Base-by-base conservation (phyloP, 1,140 invertebrate species). In the Tetragnatha versicolor region DNA sequence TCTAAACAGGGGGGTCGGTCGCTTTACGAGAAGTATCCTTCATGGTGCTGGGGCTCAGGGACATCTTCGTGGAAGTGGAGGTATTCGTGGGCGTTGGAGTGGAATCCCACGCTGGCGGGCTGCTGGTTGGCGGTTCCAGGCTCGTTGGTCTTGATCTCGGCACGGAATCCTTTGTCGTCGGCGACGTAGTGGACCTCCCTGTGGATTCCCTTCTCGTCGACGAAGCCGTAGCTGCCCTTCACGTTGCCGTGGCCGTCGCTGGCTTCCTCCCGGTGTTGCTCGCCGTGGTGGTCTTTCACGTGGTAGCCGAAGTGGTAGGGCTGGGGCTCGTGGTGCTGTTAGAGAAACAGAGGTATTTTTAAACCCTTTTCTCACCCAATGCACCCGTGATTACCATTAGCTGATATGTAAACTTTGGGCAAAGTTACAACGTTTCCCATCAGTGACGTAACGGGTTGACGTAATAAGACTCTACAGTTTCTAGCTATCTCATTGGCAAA, bases 101-200 rank as follows among this genome's bases (percentile, higher is more conserved):
- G 58, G 58, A 75, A 75, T 33, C 70, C 70, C 35, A 72, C 78
- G 22, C 53, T 60, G 22, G 79, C 79, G 31, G 79, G 79, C 14
- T 80, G 60, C n/a, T 80, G 79, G 51, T 76, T 80, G 49, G 79
- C 60, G n/a, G 81, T 82, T 31, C 82, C 82, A 22, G 80, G 82
- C 42, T 82, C 82, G 35, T 82, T 82, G 70, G 79, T 82, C 29
- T 76, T 80, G 33, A 82, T 81, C 22, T 78, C 65, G 42, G 82
- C 82, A 1, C 80, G 31, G 80, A 82, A 82, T 17, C 82, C 82
- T 53, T 66, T 68, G 7, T 82, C 73, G 49, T 83, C 82, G 42
- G 82, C 82, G 31, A 76, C 68, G 73, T 83, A 83, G 14, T 81
- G 72, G 12, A 83, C 82, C 27, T 79, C 53, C 35, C 82, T 60